These are phyloP conservation scores for Corydoras sp. DNA, from an alignment of 2,113 vertebrate species.

Conservation along the genomic window DNA sequence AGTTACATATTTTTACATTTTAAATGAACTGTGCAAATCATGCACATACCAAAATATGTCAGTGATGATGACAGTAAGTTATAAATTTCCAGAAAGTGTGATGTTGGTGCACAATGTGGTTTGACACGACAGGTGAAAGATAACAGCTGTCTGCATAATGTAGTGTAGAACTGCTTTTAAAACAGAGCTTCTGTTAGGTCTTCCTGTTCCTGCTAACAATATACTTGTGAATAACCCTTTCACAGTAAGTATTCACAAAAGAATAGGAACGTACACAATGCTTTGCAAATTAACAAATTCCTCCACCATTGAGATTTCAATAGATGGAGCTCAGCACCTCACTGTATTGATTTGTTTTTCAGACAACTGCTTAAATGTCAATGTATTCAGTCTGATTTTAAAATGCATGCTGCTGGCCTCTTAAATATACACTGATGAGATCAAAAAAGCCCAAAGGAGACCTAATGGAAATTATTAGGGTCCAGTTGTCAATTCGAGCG, in stretches of 20 bases:
- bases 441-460: slow-evolving; percentile 31
- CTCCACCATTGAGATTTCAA: slow-evolving; percentile 53
- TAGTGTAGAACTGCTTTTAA: not conserved
- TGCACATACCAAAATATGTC: slow-evolving; percentile 8
- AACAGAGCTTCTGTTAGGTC: not conserved
- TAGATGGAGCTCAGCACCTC: slow-evolving; percentile 49
- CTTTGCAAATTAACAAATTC: slow-evolving; percentile 31
- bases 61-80: slow-evolving; percentile 4
- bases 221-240: no score
- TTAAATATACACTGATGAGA: slow-evolving; percentile 8
- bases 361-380: slow-evolving; percentile 57
- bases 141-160: slow-evolving; percentile 32
- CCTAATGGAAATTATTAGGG: slow-evolving; percentile 41
- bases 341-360: slow-evolving; percentile 54
- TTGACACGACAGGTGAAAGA: slow-evolving; percentile 37
- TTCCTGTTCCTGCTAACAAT: no score
- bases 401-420: slow-evolving; percentile 16
- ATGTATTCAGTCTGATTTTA: slow-evolving; percentile 55
- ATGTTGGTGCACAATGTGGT: slow-evolving; percentile 43
- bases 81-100: slow-evolving; percentile 49
- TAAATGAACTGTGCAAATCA: not conserved
- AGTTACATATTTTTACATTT: no score
- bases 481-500: slow-evolving; percentile 49
- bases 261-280: no score
- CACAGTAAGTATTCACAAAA: no score